Conservation (phyloP, 2,113 vertebrate genomes). For the Lepisosteus osseus region DNA sequence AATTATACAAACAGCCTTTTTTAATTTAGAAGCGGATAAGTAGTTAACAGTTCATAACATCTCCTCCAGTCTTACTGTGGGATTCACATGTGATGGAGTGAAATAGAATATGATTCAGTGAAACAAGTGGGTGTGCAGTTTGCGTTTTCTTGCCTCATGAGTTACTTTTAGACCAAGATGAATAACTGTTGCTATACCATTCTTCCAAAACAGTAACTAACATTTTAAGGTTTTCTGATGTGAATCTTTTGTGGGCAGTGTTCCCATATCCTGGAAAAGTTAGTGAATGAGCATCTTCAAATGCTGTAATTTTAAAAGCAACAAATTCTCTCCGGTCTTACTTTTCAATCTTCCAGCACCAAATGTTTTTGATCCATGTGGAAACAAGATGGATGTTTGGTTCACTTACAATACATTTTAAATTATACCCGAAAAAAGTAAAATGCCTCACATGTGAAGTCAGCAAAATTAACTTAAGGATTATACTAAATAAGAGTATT, state of each 20-base stretch:
- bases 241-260: background rate
- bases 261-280: background rate
- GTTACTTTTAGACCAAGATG: background rate
- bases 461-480: too few species aligned
- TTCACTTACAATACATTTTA: too few species aligned
- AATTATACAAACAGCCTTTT: background rate
- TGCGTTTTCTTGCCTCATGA: background rate
- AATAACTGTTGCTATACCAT: background rate
- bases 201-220: background rate
- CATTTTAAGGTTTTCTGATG: background rate
- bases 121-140: background rate
- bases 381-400: too few species aligned
- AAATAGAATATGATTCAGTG: background rate
- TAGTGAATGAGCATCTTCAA: too few species aligned
- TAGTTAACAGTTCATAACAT: background rate
- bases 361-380: too few species aligned
- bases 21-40: background rate
- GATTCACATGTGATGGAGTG: slow-evolving; percentile 2
- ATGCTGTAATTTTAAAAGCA: too few species aligned
- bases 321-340: too few species aligned
- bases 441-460: too few species aligned
- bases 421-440: too few species aligned
- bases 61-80: background rate
- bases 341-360: too few species aligned
- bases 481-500: too few species aligned